Percentiles rank a stretch among this genome's conserved stretches.
These are phyloP conservation scores for Diabrotica undecimpunctata DNA, from an alignment of 1,140 invertebrate genomes.

Conservation along the genomic window DNA sequence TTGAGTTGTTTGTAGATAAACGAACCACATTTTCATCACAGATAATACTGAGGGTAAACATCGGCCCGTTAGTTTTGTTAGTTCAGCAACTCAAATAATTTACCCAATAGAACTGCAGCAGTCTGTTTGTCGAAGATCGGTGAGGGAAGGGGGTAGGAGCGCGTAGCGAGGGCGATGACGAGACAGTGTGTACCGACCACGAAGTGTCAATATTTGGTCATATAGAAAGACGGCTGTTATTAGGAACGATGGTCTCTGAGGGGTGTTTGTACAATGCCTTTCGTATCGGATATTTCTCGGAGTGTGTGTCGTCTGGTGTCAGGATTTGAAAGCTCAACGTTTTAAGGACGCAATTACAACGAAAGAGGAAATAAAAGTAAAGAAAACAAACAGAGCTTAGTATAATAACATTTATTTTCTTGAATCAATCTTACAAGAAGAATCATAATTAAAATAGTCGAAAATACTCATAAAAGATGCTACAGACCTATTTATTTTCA, in stretches of 20 bases:
- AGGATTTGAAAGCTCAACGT: too few species aligned
- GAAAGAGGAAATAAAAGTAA: too few species aligned
- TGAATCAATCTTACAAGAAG: too few species aligned
- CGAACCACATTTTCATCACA: conserved; percentile 44
- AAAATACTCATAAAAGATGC: too few species aligned
- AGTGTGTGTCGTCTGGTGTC: too few species aligned
- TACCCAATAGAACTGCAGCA: conserved; percentile 46
- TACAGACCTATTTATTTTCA: too few species aligned
- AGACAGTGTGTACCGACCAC: conserved; percentile 42
- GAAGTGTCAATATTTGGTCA: conserved; percentile 45
- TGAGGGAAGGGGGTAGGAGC: conserved; percentile 17
- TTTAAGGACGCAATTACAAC: too few species aligned
- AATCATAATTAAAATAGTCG: too few species aligned
- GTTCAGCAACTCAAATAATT: conserved; percentile 49
- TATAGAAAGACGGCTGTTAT: conserved; percentile 37
- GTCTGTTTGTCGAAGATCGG: conserved; percentile 41
- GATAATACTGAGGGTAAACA: conserved; percentile 45
- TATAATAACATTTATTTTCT: too few species aligned
- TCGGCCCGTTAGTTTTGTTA: conserved; percentile 46
- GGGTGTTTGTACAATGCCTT: background rate
- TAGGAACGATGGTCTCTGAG: conserved; percentile 14
- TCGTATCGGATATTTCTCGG: background rate
- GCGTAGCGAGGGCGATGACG: conserved; percentile 26
- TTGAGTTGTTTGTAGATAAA: conserved; percentile 39
- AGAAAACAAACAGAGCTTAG: too few species aligned